Conservation (phyloP, 2,113 vertebrate species). For the Thamnophis sirtalis region DNA sequence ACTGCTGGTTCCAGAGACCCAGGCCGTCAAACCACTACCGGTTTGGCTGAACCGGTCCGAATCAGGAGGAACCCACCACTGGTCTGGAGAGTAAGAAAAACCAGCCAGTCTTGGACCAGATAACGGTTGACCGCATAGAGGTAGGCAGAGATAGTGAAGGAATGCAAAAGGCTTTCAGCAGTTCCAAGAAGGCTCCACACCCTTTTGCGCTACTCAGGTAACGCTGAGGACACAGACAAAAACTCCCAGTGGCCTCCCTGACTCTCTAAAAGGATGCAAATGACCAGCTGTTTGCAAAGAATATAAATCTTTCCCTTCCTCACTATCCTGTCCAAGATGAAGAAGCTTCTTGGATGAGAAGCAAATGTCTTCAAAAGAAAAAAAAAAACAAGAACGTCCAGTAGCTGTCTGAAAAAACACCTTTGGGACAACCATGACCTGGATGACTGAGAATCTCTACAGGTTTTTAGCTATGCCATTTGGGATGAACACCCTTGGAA, state of each 20-base stretch:
- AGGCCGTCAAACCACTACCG: no score
- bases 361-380: not conserved
- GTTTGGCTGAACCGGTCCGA: no score
- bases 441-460: no score
- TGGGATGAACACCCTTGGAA: no score
- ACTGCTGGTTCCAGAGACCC: no score
- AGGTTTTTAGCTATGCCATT: no score
- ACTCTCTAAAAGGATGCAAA: not conserved
- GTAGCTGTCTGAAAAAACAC: no score
- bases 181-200: not conserved
- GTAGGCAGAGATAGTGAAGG: not conserved
- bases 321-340: not conserved
- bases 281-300: not conserved
- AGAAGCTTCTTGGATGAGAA: not conserved
- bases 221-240: not conserved
- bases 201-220: not conserved
- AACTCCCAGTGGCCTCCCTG: not conserved
- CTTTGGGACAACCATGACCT: no score
- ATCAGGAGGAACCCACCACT: no score
- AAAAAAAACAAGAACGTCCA: no score
- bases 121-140: not conserved
- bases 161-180: not conserved
- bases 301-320: not conserved
- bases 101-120: not conserved
- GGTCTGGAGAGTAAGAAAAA: not conserved